phyloP scores from a whole-genome alignment of 2,888 invertebrate genomes.

The Dryococelus australis region DNA sequence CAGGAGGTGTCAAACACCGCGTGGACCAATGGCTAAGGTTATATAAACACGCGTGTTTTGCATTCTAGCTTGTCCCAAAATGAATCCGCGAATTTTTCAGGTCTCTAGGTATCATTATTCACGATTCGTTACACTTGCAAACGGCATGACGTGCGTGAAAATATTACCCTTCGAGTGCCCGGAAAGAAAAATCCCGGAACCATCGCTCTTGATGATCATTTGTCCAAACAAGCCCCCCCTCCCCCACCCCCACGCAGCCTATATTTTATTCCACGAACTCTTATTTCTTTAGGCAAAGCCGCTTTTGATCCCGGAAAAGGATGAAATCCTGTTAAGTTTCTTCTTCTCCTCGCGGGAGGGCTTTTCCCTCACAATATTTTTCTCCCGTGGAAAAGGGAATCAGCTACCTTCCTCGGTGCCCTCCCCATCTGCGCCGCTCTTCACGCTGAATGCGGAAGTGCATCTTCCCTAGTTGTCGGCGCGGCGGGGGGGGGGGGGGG shows the following conservation, averaged over 20 bases:
- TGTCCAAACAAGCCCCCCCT: slow-evolving; percentile 6
- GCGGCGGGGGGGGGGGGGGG: background rate
- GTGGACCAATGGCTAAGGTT: too few relatives aligned
- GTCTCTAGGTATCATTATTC: too few relatives aligned
- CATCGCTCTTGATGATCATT: slow-evolving; percentile 10
- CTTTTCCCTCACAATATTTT: slow-evolving; percentile 16
- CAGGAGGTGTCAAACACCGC: too few relatives aligned
- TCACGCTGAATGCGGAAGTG: background rate
- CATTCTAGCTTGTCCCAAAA: too few relatives aligned
- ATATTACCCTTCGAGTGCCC: too few relatives aligned
- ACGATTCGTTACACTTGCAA: too few relatives aligned
- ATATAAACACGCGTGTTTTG: too few relatives aligned
- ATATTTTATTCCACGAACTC: background rate
- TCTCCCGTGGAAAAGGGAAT: background rate
- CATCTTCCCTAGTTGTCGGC: background rate
- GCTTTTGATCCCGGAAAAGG: background rate
- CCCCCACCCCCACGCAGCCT: background rate
- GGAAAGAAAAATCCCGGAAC: background rate
- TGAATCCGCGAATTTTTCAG: too few relatives aligned
- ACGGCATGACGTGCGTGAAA: too few relatives aligned
- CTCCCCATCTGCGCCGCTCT: background rate
- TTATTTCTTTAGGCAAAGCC: background rate
- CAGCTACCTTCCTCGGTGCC: background rate
- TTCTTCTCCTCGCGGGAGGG: background rate
- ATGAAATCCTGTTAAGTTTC: slow-evolving; percentile 5